A percentile compares a stretch with the other conserved stretches of the same genome.
These are phyloP conservation scores for Hassar affinis DNA, from an alignment of 2,113 vertebrate species.

Conservation along the genomic window DNA sequence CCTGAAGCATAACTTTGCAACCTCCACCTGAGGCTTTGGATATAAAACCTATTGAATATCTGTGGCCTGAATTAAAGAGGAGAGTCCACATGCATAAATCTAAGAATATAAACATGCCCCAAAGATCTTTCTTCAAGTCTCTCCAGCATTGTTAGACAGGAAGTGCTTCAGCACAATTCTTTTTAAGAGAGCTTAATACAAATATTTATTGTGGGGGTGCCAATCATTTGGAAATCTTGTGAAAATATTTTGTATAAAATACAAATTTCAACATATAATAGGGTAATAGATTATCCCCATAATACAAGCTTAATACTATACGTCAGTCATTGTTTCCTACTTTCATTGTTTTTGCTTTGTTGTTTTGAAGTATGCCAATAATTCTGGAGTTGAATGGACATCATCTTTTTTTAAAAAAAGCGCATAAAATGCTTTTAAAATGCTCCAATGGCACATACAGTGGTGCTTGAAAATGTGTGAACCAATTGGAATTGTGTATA, in stretches of 20 bases:
- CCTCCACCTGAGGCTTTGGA: neutral
- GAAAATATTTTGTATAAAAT: neutral
- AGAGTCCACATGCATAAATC: neutral
- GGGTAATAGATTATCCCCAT: too few species aligned
- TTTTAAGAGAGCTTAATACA: neutral
- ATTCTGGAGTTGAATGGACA: neutral
- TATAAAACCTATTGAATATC: neutral
- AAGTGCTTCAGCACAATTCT: neutral
- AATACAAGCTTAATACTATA: neutral
- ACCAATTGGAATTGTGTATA: too few species aligned
- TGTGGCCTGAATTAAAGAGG: neutral
- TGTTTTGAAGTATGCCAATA: neutral
- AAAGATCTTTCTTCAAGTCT: neutral
- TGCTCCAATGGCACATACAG: too few species aligned
- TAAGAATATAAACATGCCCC: neutral
- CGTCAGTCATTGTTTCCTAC: neutral
- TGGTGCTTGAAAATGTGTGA: too few species aligned
- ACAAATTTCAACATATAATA: neutral
- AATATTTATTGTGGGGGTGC: neutral
- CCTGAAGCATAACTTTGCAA: neutral
- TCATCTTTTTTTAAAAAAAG: neutral
- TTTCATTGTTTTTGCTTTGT: neutral
- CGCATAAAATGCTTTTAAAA: neutral
- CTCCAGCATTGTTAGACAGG: neutral
- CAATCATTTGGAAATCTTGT: neutral